Base-by-base conservation (phyloP, 2,113 vertebrate genomes). In the Myrmophylax atrothorax region DNA sequence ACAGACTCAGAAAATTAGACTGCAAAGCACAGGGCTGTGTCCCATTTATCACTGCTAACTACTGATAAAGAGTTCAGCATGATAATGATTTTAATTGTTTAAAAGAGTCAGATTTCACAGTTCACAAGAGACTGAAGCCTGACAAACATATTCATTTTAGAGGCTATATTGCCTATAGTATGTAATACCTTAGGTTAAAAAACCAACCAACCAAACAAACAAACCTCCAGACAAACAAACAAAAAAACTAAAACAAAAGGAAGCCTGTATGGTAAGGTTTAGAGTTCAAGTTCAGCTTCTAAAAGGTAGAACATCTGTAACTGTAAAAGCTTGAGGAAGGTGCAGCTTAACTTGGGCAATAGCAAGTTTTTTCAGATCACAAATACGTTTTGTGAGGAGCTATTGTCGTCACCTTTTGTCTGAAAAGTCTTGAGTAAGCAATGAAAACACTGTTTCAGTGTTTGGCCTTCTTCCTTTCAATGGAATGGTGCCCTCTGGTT, bases 321-420 rank as follows among this genome's bases (percentile, higher is more conserved):
- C 5, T 52, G 14, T 28, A 78, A 89, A 90, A 56, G 31, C 13
- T 9, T 72, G 24, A 89, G 46, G 22, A 84, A 86, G 0, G 7
- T 6, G 3, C 25, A 82, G 17, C 9, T 82, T 76, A n/a, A 49
- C 50, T 35, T 79, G 29, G 2, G 14, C 67, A 77, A 92, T 4
- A 5, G 35, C 14, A 53, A 31, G 63, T 44, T 92, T 81, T 79
- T 87, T 81, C 59, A 76, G 29, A 49, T 3, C 28, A 58, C 29
- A 76, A 52, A 74, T 31, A 72, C 8, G 40, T 72, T 83, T 58
- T 82, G 19, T 0, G 1, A 37, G 28, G 29, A 60, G 14, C 25
- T 24, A 58, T 0, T 75, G 40, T 73, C 3, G 0, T 44, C 2
- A 5, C 18, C 69, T 0, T 0, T 72, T 1, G 0, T 72, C 82